Percentiles rank a stretch among this genome's conserved stretches.
Conservation (phyloP, 2,888 invertebrate species). For the Hetaerina titia region DNA sequence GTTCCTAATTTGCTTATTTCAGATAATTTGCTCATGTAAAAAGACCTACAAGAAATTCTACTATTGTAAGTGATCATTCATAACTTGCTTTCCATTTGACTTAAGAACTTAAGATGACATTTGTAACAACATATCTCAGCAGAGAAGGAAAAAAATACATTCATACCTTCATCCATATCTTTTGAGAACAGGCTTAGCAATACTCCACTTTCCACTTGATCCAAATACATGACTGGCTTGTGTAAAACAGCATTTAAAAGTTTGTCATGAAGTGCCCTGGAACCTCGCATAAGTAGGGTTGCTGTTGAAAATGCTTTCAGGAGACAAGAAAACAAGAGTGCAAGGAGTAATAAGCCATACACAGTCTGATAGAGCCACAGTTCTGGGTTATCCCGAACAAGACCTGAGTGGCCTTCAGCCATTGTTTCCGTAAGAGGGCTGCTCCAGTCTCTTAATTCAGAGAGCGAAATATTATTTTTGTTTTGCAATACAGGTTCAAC, state of each 20-base stretch:
- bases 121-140: too few species aligned
- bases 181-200: constrained; percentile 77
- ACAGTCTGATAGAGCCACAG: constrained; percentile 76
- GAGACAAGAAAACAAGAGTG: constrained; percentile 76
- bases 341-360: constrained; percentile 76
- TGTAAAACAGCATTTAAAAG: constrained; percentile 72
- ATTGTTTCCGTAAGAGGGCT: not conserved
- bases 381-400: constrained; percentile 76
- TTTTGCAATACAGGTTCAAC: not conserved
- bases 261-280: constrained; percentile 72
- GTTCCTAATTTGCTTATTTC: too few species aligned
- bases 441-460: not conserved
- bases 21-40: too few species aligned
- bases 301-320: constrained; percentile 73
- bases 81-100: not conserved
- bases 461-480: not conserved
- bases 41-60: too few species aligned
- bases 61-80: not conserved
- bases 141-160: too few species aligned
- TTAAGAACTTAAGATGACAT: too few species aligned
- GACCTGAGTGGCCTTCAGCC: constrained; percentile 71
- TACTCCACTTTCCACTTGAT: constrained; percentile 76
- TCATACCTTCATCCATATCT: constrained; percentile 77
- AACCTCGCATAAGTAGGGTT: constrained; percentile 72
- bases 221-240: constrained; percentile 76